Conservation (phyloP, 2,797 vertebrate genomes). For the Glyptemys insculpta region DNA sequence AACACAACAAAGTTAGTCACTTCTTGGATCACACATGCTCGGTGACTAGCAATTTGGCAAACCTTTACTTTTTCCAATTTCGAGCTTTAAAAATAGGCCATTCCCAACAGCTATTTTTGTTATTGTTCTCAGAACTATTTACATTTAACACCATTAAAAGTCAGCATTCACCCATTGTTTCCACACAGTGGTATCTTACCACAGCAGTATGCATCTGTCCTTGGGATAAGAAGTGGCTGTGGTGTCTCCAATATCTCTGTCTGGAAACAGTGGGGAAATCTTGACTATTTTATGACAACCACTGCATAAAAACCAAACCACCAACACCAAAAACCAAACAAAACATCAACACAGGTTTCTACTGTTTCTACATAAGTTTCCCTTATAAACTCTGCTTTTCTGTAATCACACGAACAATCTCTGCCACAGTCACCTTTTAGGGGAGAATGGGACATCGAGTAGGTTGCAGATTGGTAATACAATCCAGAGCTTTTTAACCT, state of each 20-base stretch:
- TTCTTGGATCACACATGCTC: constrained; percentile 18
- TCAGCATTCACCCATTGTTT: not conserved
- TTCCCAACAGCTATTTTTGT: not conserved
- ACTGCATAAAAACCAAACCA: constrained; percentile 18
- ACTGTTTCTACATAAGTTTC: not conserved
- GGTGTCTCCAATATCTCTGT: not conserved
- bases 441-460: not conserved
- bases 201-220: not conserved
- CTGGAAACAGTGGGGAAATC: not conserved
- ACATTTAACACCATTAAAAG: not conserved
- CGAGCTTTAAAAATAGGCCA: constrained; percentile 22
- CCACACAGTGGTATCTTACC: not conserved
- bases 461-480: not conserved
- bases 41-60: constrained; percentile 65
- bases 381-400: not conserved
- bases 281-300: not conserved
- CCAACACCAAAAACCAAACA: not conserved
- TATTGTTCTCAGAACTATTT: not conserved
- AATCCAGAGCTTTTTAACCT: not conserved
- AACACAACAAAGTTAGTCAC: constrained; percentile 40
- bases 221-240: not conserved
- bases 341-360: constrained; percentile 20
- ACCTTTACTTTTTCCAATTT: constrained; percentile 62
- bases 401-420: not conserved
- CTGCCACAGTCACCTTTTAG: not conserved